Conservation (phyloP, 2,797 vertebrate genomes). For the Natrix natrix region DNA sequence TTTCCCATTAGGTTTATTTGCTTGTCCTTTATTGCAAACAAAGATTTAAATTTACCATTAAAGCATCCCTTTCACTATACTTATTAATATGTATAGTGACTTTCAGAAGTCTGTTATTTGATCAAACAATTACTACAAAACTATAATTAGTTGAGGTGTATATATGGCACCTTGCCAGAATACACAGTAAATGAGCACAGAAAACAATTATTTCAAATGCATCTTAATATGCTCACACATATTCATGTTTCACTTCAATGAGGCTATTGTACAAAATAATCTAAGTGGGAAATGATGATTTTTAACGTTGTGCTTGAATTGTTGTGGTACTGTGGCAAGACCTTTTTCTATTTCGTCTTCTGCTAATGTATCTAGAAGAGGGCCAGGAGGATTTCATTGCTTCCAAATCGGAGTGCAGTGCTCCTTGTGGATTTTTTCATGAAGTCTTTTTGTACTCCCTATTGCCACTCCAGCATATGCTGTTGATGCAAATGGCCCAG, state of each 20-base stretch:
- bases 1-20: background rate
- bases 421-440: background rate
- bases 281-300: background rate
- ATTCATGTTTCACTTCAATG: background rate
- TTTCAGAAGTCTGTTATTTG: background rate
- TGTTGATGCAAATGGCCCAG: background rate
- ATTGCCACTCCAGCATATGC: background rate
- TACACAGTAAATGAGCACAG: background rate
- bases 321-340: background rate
- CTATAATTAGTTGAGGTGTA: background rate
- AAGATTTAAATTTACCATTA: background rate
- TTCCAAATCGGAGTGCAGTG: constrained; percentile 7
- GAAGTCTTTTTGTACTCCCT: background rate
- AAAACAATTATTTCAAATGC: background rate
- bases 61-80: background rate
- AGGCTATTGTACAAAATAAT: background rate
- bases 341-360: background rate
- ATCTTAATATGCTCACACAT: background rate
- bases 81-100: background rate
- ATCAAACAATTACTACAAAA: background rate
- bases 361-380: background rate
- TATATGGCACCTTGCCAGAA: background rate
- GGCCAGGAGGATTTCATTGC: background rate
- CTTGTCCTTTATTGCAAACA: background rate
- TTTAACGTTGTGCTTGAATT: background rate